These are phyloP conservation scores for Notodonta ziczac DNA, from an alignment of 2,888 invertebrate species.

Conservation along the genomic window DNA sequence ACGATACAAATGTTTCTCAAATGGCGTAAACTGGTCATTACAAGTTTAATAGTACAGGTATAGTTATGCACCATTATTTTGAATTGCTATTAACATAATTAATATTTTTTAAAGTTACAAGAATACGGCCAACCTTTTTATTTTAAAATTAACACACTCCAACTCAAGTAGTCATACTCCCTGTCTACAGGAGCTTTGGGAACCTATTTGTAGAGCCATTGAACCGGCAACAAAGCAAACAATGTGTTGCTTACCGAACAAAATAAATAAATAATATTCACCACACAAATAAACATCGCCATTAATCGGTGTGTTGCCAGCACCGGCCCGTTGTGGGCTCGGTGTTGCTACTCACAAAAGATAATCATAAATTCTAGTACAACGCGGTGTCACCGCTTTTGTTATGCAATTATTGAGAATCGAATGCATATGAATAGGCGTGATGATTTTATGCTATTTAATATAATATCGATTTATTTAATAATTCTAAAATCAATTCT, in stretches of 20 bases:
- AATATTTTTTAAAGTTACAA: too few relatives aligned
- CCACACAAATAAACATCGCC: constrained; percentile 67
- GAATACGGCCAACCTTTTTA: constrained; percentile 18
- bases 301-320: constrained; percentile 62
- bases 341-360: constrained; percentile 62
- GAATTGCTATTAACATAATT: too few relatives aligned
- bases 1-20: too few relatives aligned
- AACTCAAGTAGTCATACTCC: constrained; percentile 29
- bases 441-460: constrained; percentile 39
- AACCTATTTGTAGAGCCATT: constrained; percentile 52
- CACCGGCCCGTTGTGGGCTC: constrained; percentile 55
- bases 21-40: too few relatives aligned
- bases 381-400: constrained; percentile 74
- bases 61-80: too few relatives aligned
- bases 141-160: constrained; percentile 28
- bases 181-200: constrained; percentile 37
- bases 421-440: constrained; percentile 52
- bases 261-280: constrained; percentile 65
- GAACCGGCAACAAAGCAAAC: constrained; percentile 55
- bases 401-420: constrained; percentile 77
- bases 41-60: too few relatives aligned
- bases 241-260: constrained; percentile 48
- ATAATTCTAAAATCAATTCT: too few relatives aligned
- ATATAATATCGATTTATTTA: neutral
- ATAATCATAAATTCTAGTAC: constrained; percentile 75